Percentiles rank a stretch among this genome's conserved stretches.
Conservation (phyloP, 2,113 vertebrate species). For the Macaca nemestrina region DNA sequence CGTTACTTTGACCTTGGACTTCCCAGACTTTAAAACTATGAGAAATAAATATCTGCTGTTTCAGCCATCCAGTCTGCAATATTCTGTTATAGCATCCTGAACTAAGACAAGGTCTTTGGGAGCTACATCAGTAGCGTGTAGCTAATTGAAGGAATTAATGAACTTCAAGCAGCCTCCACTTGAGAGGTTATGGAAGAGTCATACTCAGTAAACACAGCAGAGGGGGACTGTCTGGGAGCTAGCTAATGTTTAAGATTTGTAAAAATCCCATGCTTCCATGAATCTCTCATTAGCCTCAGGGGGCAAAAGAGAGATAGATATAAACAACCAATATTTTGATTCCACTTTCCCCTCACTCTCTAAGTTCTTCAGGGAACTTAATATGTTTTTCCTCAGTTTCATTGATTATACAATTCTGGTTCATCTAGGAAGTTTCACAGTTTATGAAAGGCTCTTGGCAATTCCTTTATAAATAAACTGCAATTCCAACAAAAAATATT, state of each 20-base stretch:
- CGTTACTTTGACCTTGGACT: not conserved
- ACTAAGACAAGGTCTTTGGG: not conserved
- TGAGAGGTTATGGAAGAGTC: not conserved
- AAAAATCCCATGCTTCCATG: not conserved
- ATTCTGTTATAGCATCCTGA: not conserved
- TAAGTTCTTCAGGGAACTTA: conserved; percentile 25
- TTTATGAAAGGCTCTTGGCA: not conserved
- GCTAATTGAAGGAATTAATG: not conserved
- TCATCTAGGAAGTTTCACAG: conserved; percentile 27
- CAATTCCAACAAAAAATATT: conserved; percentile 12
- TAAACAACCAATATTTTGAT: not conserved
- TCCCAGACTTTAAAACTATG: not conserved
- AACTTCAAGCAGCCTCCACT: not conserved
- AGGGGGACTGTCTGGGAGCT: not conserved
- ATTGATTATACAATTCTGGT: not conserved
- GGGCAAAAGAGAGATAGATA: not conserved
- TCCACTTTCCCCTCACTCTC: not conserved
- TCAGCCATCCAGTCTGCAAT: too few species aligned
- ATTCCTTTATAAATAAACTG: not conserved
- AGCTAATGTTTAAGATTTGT: not conserved
- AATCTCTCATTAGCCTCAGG: not conserved
- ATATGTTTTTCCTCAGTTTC: not conserved
- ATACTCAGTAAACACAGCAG: not conserved
- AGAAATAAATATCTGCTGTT: not conserved
- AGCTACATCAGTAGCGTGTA: not conserved